Evolutionary conservation across 2,888 invertebrate species (phyloP).

Genomic region (Gymnocheta viridis): DNA sequence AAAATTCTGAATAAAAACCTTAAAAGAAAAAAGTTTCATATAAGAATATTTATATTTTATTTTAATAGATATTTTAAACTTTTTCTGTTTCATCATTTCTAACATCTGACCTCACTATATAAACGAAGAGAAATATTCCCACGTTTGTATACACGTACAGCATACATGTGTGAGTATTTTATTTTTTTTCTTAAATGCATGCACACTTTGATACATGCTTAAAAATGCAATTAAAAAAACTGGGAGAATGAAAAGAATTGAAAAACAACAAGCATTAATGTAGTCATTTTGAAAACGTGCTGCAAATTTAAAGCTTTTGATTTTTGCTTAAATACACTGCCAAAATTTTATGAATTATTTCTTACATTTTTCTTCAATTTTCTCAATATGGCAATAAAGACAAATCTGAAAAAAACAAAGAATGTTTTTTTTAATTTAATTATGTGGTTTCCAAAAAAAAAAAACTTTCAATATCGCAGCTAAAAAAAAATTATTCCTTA

Average conservation of each 20-base stretch:
- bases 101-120: not conserved
- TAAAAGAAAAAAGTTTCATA: not conserved
- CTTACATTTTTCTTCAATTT: too few relatives aligned
- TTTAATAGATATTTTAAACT: not conserved
- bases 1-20: not conserved
- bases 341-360: not conserved
- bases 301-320: slow-evolving; percentile 4
- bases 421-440: too few relatives aligned
- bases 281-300: slow-evolving; percentile 25
- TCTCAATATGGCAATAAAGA: too few relatives aligned
- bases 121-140: slow-evolving; percentile 16
- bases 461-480: too few relatives aligned
- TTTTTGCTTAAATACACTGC: not conserved
- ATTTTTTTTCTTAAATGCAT: not conserved
- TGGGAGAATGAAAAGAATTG: not conserved
- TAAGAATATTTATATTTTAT: not conserved
- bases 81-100: not conserved
- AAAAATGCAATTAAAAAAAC: slow-evolving; percentile 45
- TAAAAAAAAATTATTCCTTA: too few relatives aligned
- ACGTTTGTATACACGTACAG: not conserved
- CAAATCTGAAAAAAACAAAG: too few relatives aligned
- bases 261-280: slow-evolving; percentile 1
- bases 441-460: too few relatives aligned
- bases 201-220: slow-evolving; percentile 46
- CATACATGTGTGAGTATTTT: not conserved